Conservation (phyloP, 2,113 vertebrate genomes). For the Ceratotherium simum region DNA sequence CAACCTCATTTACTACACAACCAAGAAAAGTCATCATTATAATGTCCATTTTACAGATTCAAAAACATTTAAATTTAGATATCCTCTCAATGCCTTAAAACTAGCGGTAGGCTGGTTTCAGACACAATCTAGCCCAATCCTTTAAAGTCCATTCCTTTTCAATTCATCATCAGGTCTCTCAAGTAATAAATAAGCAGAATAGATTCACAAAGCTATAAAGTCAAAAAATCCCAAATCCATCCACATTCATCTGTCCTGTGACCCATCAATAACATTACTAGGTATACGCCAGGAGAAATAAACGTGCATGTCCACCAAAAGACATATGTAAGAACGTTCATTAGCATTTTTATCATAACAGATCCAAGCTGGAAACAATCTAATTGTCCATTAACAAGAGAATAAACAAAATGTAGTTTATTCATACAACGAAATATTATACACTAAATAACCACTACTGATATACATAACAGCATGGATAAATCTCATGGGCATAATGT, state of each 20-base stretch:
- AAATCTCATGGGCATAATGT: background rate
- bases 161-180: background rate
- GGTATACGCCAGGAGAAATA: background rate
- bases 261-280: background rate
- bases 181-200: background rate
- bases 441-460: background rate
- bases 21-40: background rate
- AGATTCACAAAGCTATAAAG: background rate
- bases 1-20: background rate
- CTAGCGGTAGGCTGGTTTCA: background rate
- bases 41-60: constrained; percentile 5
- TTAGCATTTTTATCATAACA: background rate
- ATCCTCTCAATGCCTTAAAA: constrained; percentile 5
- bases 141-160: constrained; percentile 1
- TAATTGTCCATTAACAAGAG: background rate
- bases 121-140: background rate
- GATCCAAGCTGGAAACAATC: background rate
- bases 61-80: constrained; percentile 6
- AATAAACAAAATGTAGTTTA: background rate
- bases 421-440: background rate
- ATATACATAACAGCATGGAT: background rate
- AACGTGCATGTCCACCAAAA: background rate
- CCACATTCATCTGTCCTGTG: background rate
- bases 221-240: constrained; percentile 12
- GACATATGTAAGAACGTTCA: background rate